A percentile compares a stretch with the other conserved stretches of the same genome.
These are phyloP conservation scores for Cromileptes altivelis DNA, from an alignment of 2,113 vertebrate species.

Conservation along the genomic window DNA sequence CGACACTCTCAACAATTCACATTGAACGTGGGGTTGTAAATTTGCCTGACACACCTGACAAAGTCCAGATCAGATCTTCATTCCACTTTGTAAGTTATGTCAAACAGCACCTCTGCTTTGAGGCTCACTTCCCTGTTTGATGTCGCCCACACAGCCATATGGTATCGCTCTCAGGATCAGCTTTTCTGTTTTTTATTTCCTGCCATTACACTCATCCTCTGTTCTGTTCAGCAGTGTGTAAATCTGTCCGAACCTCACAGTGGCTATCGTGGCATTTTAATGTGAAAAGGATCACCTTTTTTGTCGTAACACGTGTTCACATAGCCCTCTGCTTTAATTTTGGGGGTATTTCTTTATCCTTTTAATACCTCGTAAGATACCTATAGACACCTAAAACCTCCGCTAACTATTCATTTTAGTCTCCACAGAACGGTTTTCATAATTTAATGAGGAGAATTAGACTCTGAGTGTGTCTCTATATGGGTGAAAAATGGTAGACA, in stretches of 20 bases:
- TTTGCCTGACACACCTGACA: constrained; percentile 60
- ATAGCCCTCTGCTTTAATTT: not conserved
- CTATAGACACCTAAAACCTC: constrained; percentile 2
- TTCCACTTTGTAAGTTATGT: constrained; percentile 75
- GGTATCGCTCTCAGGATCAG: constrained; percentile 67
- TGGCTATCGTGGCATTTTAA: constrained; percentile 38
- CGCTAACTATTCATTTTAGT: not conserved
- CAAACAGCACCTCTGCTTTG: constrained; percentile 73
- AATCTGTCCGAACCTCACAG: constrained; percentile 65
- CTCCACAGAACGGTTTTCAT: constrained; percentile 7
- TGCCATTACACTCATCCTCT: constrained; percentile 59
- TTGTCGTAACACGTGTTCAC: constrained; percentile 16
- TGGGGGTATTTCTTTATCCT: not conserved
- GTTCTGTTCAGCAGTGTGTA: constrained; percentile 63
- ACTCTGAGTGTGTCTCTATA: constrained; percentile 23
- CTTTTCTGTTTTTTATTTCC: constrained; percentile 62
- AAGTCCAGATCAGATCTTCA: constrained; percentile 74
- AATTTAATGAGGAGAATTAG: constrained; percentile 35
- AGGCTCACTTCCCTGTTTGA: constrained; percentile 64
- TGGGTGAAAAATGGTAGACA: constrained; percentile 6
- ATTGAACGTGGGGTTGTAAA: constrained; percentile 61
- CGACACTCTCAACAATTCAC: constrained; percentile 38
- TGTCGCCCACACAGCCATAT: constrained; percentile 73
- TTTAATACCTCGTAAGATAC: not conserved
- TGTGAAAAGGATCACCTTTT: constrained; percentile 49